Conservation (phyloP, 2,888 invertebrate species). For the Nysson spinosus region DNA sequence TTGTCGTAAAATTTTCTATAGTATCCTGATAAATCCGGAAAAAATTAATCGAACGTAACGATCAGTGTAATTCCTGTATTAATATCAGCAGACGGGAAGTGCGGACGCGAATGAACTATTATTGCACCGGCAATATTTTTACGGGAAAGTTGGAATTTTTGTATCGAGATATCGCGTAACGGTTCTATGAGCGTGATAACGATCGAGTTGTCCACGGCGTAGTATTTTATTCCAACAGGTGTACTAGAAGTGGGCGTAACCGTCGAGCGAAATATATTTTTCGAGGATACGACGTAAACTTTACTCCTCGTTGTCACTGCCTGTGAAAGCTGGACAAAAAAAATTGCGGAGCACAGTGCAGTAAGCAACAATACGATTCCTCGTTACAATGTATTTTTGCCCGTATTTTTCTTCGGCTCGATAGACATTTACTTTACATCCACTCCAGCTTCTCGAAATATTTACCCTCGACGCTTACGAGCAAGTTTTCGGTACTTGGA, state of each 20-base stretch:
- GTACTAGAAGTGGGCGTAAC: slow-evolving; percentile 54
- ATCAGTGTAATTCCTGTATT: too few relatives aligned
- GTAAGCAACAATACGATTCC: slow-evolving; percentile 13
- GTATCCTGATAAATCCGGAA: too few relatives aligned
- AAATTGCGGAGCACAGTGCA: slow-evolving; percentile 6
- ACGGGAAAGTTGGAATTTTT: neutral
- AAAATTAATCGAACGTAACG: too few relatives aligned
- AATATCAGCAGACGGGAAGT: too few relatives aligned
- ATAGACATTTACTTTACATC: neutral
- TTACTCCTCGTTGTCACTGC: neutral
- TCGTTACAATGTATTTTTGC: neutral
- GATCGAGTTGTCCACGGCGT: slow-evolving; percentile 31
- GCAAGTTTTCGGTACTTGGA: neutral
- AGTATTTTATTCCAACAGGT: slow-evolving; percentile 52
- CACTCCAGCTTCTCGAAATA: too few relatives aligned
- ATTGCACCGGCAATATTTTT: too few relatives aligned
- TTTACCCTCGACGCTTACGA: neutral
- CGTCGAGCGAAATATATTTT: slow-evolving; percentile 24
- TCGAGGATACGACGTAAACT: slow-evolving; percentile 2
- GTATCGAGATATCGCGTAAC: slow-evolving; percentile 19
- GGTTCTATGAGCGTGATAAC: slow-evolving; percentile 24
- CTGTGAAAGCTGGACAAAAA: neutral
- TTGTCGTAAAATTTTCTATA: too few relatives aligned
- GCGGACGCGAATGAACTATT: too few relatives aligned
- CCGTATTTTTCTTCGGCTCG: neutral